These are phyloP conservation scores for Collichthys lucidus DNA, from an alignment of 2,113 vertebrate species.

Conservation along the genomic window DNA sequence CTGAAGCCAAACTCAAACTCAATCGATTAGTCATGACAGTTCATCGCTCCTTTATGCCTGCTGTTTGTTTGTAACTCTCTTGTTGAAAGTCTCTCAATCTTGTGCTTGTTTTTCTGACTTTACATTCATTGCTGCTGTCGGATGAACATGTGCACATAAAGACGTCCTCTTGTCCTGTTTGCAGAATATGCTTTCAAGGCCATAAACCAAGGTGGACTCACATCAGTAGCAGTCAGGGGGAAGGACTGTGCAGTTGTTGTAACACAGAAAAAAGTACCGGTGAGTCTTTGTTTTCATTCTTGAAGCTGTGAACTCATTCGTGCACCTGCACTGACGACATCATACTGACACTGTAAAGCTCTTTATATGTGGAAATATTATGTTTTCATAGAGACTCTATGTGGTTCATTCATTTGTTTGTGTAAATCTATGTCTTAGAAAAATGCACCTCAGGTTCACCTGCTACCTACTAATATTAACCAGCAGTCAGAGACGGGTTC, in stretches of 20 bases:
- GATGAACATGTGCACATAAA: not conserved
- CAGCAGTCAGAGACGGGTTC: not conserved
- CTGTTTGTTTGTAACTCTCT: not conserved
- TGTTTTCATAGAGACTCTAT: not conserved
- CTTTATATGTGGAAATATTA: no score
- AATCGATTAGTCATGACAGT: not conserved
- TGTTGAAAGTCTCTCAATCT: not conserved
- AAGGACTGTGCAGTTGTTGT: slow-evolving; percentile 97
- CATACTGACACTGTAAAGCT: not conserved
- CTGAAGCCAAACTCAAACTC: no score
- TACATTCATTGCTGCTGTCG: not conserved
- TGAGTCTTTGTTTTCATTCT: slow-evolving; percentile 78
- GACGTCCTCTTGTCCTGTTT: not conserved
- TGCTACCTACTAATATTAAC: no score
- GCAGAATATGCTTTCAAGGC: slow-evolving; percentile 99
- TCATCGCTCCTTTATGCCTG: not conserved
- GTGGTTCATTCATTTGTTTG: not conserved
- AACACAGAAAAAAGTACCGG: slow-evolving; percentile 99
- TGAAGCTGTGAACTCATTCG: not conserved
- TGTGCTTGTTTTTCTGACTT: not conserved
- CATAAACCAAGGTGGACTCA: slow-evolving; percentile 98
- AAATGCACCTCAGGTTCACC: not conserved
- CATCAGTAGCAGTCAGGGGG: slow-evolving; percentile 96
- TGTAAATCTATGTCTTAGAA: not conserved
- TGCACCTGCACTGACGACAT: not conserved